These are phyloP conservation scores for Myotis planiceps DNA, from an alignment of 2,797 vertebrate genomes.

Conservation along the genomic window DNA sequence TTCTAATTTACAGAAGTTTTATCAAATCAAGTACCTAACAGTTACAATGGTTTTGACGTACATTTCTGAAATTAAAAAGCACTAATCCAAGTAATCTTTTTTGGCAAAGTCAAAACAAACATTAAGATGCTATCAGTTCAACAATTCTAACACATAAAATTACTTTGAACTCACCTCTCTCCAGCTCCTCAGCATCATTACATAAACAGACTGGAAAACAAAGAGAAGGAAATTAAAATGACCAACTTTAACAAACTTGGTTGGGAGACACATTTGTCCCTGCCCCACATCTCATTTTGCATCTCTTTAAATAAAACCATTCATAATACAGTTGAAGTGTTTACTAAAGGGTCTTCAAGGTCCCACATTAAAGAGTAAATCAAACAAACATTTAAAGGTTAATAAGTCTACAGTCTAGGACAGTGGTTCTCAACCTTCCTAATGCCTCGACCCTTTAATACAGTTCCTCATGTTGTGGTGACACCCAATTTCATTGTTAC, in stretches of 20 bases:
- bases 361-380: background rate
- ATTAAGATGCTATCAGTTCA: background rate
- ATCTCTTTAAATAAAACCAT: slow-evolving; percentile 19
- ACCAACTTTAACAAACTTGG: background rate
- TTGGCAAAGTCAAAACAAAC: slow-evolving; percentile 22
- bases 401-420: background rate
- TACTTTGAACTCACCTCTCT: slow-evolving; percentile 91
- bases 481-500: too few species aligned
- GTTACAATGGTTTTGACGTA: background rate
- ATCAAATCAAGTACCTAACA: slow-evolving; percentile 24
- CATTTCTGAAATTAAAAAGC: slow-evolving; percentile 45
- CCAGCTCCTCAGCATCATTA: slow-evolving; percentile 96
- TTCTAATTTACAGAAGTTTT: slow-evolving; percentile 23
- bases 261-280: background rate
- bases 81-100: slow-evolving; percentile 13
- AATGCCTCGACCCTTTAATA: too few species aligned
- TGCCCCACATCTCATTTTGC: background rate
- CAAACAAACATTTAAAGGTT: background rate
- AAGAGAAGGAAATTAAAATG: background rate
- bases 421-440: too few species aligned
- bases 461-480: too few species aligned
- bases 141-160: background rate
- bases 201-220: slow-evolving; percentile 93
- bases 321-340: background rate
- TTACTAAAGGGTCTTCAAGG: background rate